Evolutionary conservation across 2,797 vertebrate species (phyloP).

Genomic region (Acanthurus tractus): DNA sequence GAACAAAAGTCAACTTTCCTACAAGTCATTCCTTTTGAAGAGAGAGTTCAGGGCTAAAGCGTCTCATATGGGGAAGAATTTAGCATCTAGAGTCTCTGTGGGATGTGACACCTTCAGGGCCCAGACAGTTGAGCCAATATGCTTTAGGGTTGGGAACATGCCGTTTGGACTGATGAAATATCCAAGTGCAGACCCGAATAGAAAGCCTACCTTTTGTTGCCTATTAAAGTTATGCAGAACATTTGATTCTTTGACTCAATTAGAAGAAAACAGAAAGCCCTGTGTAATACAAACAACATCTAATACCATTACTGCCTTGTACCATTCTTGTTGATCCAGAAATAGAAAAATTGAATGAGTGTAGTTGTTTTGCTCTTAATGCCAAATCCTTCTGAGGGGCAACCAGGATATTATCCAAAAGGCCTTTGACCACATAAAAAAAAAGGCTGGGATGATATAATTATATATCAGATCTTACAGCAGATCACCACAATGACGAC

Average conservation of each 20-base stretch:
- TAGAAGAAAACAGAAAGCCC: conserved; percentile 13
- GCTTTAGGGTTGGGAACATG: conserved; percentile 26
- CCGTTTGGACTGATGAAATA: conserved; percentile 32
- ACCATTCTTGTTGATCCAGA: conserved; percentile 37
- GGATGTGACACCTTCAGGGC: conserved; percentile 36
- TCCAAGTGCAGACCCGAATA: conserved; percentile 38
- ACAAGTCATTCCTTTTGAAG: conserved; percentile 32
- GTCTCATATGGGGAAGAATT: conserved; percentile 2
- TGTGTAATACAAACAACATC: too few species aligned
- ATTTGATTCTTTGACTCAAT: conserved; percentile 28
- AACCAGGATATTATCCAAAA: conserved; percentile 63
- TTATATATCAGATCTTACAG: conserved; percentile 64
- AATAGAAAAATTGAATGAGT: conserved; percentile 27
- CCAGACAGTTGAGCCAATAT: conserved; percentile 29
- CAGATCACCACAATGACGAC: conserved; percentile 70
- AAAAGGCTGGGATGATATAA: conserved; percentile 75
- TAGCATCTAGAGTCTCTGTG: conserved; percentile 28
- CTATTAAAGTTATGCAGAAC: conserved; percentile 8
- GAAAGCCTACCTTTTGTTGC: neutral
- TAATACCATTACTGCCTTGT: neutral
- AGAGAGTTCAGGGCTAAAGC: conserved; percentile 12
- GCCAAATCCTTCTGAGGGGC: conserved; percentile 44
- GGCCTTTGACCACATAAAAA: conserved; percentile 41
- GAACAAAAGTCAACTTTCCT: conserved; percentile 30
- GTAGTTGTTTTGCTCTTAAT: conserved; percentile 24